Evolutionary conservation across 2,113 vertebrate genomes (phyloP), one percentile per base, ranked within the genome.

Genomic region (Ameiurus melas): DNA sequence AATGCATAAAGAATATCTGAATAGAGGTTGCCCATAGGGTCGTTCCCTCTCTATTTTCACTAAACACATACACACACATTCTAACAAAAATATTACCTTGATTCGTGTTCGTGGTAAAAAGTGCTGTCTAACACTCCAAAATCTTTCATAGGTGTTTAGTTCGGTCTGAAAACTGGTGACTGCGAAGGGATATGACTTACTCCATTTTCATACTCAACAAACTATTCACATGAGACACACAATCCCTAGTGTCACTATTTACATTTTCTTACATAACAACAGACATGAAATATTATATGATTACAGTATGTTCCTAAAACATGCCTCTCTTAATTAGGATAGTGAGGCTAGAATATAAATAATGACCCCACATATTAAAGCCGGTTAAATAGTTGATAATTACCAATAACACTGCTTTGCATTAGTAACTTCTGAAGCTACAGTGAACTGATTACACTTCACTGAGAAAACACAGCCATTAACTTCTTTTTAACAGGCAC

Each of bases 401-500:
- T 27, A 47, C 2, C 39, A 51, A 1, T n/a, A 30, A 79, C 2
- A 55, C 25, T 53, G 51, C 13, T 79, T 51, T 51, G 4, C 5
- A 83, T 27, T 13, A 66, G 22, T 12, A 66, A 53, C 6, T 66
- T 47, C 10, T 30, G 13, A 25, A 83, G 7, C 22, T 39, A 6
- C 30, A 43, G 4, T 10, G 13, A 60, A 2, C 3, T 27, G 22
- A 62, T 70, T 14, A 85, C 1, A 5, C n/a, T 36, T 33, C 1
- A 36, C 17, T 22, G 12, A 12, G 22, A 70, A 55, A 19, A 51
- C 43, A 53, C 3, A 3, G 17, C 22, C n/a, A n/a, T 39, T 27
- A 85, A 27, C 7, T 20, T 86, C 33, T 5, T 70, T 81, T 87
- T 87, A 27, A 81, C 47, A 77, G 83, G 64, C 19, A 95, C 75